Percentiles rank a stretch among this genome's conserved stretches.
Evolutionary conservation across 1,140 invertebrate species (phyloP).

Genomic region (Aethina tumida): DNA sequence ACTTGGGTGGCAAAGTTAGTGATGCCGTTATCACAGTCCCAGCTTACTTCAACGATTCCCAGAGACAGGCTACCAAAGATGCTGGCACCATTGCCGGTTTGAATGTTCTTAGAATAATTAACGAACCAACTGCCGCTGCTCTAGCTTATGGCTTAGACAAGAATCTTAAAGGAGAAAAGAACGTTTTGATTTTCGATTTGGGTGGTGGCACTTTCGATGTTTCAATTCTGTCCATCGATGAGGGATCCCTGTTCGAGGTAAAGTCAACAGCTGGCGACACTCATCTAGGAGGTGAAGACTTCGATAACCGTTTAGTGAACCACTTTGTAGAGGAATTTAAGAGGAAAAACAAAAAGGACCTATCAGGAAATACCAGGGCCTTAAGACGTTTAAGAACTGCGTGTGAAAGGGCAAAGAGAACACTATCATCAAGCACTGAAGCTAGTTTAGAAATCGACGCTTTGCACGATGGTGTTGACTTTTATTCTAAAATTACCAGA

Average conservation of each 20-base stretch:
- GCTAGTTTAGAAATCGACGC: constrained; percentile 66
- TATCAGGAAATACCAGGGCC: constrained; percentile 63
- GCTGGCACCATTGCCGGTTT: constrained; percentile 58
- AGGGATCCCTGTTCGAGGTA: constrained; percentile 73
- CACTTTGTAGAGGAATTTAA: constrained; percentile 70
- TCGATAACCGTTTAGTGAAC: constrained; percentile 72
- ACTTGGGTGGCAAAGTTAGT: constrained; percentile 42
- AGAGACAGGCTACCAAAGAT: constrained; percentile 46
- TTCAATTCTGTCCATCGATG: constrained; percentile 76
- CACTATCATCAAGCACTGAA: constrained; percentile 55
- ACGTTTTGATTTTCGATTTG: constrained; percentile 64
- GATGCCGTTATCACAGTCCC: constrained; percentile 64
- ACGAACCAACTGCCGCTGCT: constrained; percentile 73
- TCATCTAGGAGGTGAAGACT: constrained; percentile 67
- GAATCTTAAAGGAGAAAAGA: constrained; percentile 69
- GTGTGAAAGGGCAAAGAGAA: constrained; percentile 61
- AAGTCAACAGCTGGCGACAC: constrained; percentile 69
- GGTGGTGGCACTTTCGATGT: constrained; percentile 77
- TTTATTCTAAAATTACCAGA: constrained; percentile 75
- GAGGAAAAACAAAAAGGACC: constrained; percentile 71
- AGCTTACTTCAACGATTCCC: constrained; percentile 37
- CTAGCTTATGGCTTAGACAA: constrained; percentile 78
- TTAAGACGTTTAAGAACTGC: constrained; percentile 65
- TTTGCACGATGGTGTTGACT: constrained; percentile 69
- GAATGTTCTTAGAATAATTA: constrained; percentile 76